Evolutionary conservation across 30 jellyfish, hydroid and myxozoan species (phyloP), one percentile per base, ranked within the genome.

Genomic region (Euphysa ruthae): DNA sequence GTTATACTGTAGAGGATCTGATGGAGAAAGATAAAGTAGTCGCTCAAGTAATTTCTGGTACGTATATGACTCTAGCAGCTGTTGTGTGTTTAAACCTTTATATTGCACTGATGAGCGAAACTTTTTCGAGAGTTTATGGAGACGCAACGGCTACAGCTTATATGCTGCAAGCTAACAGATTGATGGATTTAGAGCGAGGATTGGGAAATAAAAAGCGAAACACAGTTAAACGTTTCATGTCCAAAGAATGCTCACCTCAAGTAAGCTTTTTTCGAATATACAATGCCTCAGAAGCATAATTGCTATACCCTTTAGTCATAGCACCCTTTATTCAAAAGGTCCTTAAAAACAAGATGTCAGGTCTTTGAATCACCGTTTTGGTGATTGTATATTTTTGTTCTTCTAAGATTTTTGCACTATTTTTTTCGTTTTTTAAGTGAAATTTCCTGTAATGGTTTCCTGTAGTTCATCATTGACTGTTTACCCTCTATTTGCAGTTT

Each of bases 21-120:
- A 55, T 90, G 71, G 85, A 85, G 1, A 68, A 82, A 19, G 98
- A 90, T 57, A 90, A 89, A 61, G 58, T 71, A 16, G 75, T 90
- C 95, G 98, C 95, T 24, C 98, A 90, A 89, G 77, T 81, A 32
- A 80, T 90, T n/a, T 94, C 82, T 61, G 98, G 98, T n/a, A 81
- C 98, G 21, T 85, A 85, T 49, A 79, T 85, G 20, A 93, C 96
- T 3, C 72, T 85, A 79, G 92, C 96, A 1, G 75, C 96, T 8
- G 96, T 85, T 14, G 96, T 85, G 6, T 85, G 96, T 33, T 57
- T 85, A 63, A 85, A 85, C 56, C 70, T 85, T 18, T 85, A 85
- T 74, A 85, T 85, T 56, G 96, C 96, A 14, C 49, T 85, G 78
- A 85, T 85, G 96, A 75, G 94, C 14, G 92, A 87, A 44, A 87